Evolutionary conservation across 2,888 invertebrate genomes (phyloP), one percentile per base, ranked within the genome.

Genomic region (Acanthopleura granulata): DNA sequence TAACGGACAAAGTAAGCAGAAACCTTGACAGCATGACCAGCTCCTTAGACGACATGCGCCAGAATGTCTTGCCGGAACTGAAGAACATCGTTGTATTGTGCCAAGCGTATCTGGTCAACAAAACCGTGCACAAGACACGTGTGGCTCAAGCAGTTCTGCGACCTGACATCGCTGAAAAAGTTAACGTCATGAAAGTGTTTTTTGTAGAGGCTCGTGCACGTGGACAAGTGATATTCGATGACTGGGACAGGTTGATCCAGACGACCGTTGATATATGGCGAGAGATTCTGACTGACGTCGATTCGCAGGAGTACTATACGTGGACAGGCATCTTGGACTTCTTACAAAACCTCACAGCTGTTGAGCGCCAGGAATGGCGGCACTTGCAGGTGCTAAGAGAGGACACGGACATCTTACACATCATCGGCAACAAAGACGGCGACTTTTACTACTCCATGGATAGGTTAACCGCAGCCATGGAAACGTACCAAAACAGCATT

Each of bases 201-300:
- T 85, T 85, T 62, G 79, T 77, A 62, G 85, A 85, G 30, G 66
- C 86, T 3, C 72, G 84, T 57, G 78, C 82, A 16, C 80, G 86
- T 40, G 85, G 84, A 11, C 83, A 83, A 16, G 78, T 76, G 25
- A 74, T 87, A 1, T 81, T 74, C 73, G 84, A 84, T 74, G 80
- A 75, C 50, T 85, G 84, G 85, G 76, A 77, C 14, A 51, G 76
- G 3, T 49, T 86, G 12, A 30, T 74, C 0, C 66, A 73, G 16
- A 78, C 78, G 22, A 77, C 77, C 0, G 74, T 72, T 1, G 71
- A 71, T 11, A 80, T 88, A 16, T 87, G 86, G 86, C 74, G 77
- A 6, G 74, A 51, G 14, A 79, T 85, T 12, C 61, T 86, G 6
- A 77, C 80, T n/a, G 86, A 87, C 61, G 80, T 81, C 51, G 82